phyloP scores from a whole-genome alignment of 30 jellyfish, hydroid and myxozoan species.

The Chrysaora quinquecirrha region DNA sequence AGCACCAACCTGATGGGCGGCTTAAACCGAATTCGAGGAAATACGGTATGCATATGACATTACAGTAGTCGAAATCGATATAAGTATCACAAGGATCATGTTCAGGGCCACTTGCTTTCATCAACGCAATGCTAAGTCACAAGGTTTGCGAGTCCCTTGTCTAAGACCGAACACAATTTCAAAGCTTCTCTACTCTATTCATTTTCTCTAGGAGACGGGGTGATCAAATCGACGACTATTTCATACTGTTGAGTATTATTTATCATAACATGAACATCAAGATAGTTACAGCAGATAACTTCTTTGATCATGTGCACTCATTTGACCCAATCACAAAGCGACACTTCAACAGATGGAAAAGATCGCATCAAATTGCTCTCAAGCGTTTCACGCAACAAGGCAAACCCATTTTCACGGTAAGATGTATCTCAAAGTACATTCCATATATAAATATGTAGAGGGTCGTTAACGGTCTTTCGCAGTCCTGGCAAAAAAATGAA shows the following conservation, averaged over 20 bases:
- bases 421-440: not conserved
- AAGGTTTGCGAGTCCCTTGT: too few relatives aligned
- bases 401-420: slow-evolving; percentile 39
- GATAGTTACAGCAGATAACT: slow-evolving; percentile 61
- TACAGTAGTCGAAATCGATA: too few relatives aligned
- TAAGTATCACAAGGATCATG: too few relatives aligned
- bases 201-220: slow-evolving; percentile 28
- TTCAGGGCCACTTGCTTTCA: not conserved
- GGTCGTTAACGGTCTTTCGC: not conserved
- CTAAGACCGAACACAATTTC: too few relatives aligned
- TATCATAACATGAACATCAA: slow-evolving; percentile 64
- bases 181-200: not conserved
- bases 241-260: slow-evolving; percentile 46
- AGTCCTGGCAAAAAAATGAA: not conserved
- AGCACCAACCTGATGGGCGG: too few relatives aligned
- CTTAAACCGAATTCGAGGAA: too few relatives aligned
- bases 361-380: slow-evolving; percentile 62
- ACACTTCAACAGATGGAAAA: slow-evolving; percentile 63
- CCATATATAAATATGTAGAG: not conserved
- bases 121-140: too few relatives aligned
- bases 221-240: slow-evolving; percentile 75
- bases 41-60: too few relatives aligned
- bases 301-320: slow-evolving; percentile 59
- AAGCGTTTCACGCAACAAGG: slow-evolving; percentile 51
- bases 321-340: slow-evolving; percentile 34